phyloP scores from a whole-genome alignment of 2,113 vertebrate species.

The Notarius lentiginosus region DNA sequence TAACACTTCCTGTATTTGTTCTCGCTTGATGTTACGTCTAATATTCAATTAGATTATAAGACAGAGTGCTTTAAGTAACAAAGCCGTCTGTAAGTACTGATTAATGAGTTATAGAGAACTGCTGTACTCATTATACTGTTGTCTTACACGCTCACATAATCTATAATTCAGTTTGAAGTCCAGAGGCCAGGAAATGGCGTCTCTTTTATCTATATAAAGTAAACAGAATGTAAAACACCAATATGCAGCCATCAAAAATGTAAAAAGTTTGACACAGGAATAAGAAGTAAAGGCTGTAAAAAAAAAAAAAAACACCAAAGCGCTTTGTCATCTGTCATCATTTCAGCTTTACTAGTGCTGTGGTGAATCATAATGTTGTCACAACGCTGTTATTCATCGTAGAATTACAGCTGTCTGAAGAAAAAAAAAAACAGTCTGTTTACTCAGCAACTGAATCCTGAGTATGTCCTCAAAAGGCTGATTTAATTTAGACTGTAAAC shows the following conservation, averaged over 20 bases:
- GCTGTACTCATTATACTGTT: not conserved
- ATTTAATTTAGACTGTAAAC: constrained; percentile 31
- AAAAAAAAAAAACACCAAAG: not conserved
- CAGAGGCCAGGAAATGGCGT: not conserved
- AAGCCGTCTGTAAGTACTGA: not conserved
- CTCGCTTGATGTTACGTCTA: not conserved
- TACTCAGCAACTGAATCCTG: constrained; percentile 3
- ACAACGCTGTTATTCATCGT: constrained; percentile 9
- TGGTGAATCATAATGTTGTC: constrained; percentile 15
- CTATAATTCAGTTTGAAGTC: constrained; percentile 3
- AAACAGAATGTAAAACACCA: not conserved
- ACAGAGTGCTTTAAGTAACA: not conserved
- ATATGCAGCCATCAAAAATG: not conserved
- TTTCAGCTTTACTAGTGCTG: not conserved
- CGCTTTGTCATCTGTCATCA: not conserved
- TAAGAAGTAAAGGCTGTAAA: constrained; percentile 3
- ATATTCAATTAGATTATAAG: not conserved
- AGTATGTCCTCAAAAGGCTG: constrained; percentile 22
- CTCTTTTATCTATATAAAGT: not conserved
- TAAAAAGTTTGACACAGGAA: not conserved
- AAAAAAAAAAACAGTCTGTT: not conserved
- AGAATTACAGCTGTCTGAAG: constrained; percentile 1
- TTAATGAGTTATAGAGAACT: not conserved
- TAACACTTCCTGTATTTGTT: not conserved
- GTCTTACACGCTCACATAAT: not conserved